Evolutionary conservation across 2,888 invertebrate species (phyloP).

Genomic region (Tenthredo mesomela): DNA sequence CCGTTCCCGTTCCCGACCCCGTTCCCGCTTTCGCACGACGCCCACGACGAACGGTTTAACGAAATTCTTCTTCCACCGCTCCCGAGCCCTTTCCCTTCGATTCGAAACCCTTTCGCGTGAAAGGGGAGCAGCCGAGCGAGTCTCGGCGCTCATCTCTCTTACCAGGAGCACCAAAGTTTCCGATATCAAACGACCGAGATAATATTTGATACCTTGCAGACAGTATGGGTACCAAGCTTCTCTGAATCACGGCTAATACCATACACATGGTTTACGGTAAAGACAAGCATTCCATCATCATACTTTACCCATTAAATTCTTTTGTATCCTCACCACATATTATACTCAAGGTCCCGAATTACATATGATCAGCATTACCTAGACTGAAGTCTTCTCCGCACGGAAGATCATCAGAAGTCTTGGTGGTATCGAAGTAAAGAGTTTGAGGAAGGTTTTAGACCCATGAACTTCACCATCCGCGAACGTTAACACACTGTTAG

Average conservation of each 20-base stretch:
- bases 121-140: slow-evolving; percentile 48
- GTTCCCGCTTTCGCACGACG: slow-evolving; percentile 2
- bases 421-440: background rate
- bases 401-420: background rate
- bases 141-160: slow-evolving; percentile 13
- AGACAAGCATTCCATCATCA: background rate
- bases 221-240: background rate
- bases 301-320: background rate
- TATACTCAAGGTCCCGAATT: background rate
- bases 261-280: background rate
- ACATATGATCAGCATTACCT: slow-evolving; percentile 10
- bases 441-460: background rate
- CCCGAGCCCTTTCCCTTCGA: slow-evolving; percentile 29
- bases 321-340: background rate
- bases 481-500: slow-evolving; percentile 17
- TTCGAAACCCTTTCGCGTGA: slow-evolving; percentile 55
- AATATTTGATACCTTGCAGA: slow-evolving; percentile 29
- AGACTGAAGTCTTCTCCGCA: background rate
- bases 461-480: slow-evolving; percentile 33
- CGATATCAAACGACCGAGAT: slow-evolving; percentile 35
- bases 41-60: slow-evolving; percentile 60
- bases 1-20: background rate
- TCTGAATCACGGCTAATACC: slow-evolving; percentile 13
- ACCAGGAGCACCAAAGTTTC: slow-evolving; percentile 34
- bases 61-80: slow-evolving; percentile 62